Evolutionary conservation across 1,140 invertebrate species (phyloP).

Genomic region (Macrobrachium rosenbergii): DNA sequence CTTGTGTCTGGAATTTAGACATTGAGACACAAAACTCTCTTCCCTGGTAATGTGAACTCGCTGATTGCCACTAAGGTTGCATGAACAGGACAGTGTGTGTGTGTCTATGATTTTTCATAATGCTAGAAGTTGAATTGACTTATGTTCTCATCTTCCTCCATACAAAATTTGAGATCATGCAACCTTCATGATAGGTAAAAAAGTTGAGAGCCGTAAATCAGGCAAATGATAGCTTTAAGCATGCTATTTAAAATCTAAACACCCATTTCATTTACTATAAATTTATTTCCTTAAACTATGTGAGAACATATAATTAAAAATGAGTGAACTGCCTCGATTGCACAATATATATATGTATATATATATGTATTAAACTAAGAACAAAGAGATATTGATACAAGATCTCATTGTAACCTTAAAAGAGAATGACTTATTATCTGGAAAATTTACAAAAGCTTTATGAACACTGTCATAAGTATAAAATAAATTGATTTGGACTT

Average conservation of each 20-base stretch:
- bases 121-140: conserved; percentile 6
- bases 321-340: conserved; percentile 59
- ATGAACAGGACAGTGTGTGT: conserved; percentile 35
- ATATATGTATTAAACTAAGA: not conserved
- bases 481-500: conserved; percentile 43
- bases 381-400: conserved; percentile 64
- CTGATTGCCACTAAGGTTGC: conserved; percentile 53
- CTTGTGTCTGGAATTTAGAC: conserved; percentile 34
- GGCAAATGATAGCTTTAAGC: conserved; percentile 46
- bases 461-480: conserved; percentile 18
- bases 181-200: conserved; percentile 49
- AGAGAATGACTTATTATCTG: conserved; percentile 56
- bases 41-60: conserved; percentile 37
- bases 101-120: conserved; percentile 5
- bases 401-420: conserved; percentile 62
- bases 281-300: conserved; percentile 63
- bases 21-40: conserved; percentile 44
- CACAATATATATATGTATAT: conserved; percentile 37
- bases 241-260: conserved; percentile 57
- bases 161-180: conserved; percentile 46
- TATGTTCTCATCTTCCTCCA: conserved; percentile 26
- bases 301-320: conserved; percentile 56
- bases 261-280: conserved; percentile 60
- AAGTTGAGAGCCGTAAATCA: conserved; percentile 42
- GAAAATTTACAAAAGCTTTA: conserved; percentile 36